Evolutionary conservation across 1,140 invertebrate genomes (phyloP), one percentile per base, ranked within the genome.

Genomic region (Medauroidea extradentata): DNA sequence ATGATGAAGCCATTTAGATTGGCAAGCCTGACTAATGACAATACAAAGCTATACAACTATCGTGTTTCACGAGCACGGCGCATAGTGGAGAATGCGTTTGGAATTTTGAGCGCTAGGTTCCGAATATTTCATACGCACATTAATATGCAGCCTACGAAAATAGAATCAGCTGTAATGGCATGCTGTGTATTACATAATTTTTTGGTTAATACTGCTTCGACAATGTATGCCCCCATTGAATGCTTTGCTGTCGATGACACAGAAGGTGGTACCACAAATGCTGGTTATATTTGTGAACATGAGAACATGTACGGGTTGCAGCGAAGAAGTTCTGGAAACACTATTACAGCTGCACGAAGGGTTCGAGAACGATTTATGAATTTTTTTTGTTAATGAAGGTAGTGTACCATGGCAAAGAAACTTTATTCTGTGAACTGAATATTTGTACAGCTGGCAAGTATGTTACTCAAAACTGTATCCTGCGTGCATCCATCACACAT

Each of bases 31-130:
- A 52, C 13, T 23, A 23, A 14, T 11, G 25, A 18, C 2, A 54
- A 62, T 24, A 62, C 67, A 58, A 46, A 63, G 60, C 65, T 77
- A 16, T 80, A 73, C 62, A 79, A 81, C 63, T 81, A 79, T 60
- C 49, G 72, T 23, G 48, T 74, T 21, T 67, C 63, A 21, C 63
- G 72, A 46, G 71, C 71, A 19, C 61, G 74, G 50, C 61, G 73
- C 41, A 71, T 75, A 50, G 68, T 79, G 5, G 62, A 67, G 61
- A 78, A 77, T 67, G 67, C 68, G 2, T 80, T 79, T 67, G 76
- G 73, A 1, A 77, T 80, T 39, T 53, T 78, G 39, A 66, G 65
- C n/a, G 38, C 65, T 13, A 57, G 63, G 49, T 64, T 62, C 43
- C 41, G 61, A 38, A 59, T 64, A 38, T 42, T 63, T 2, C 42